Percentiles rank a stretch among this genome's conserved stretches.
These are phyloP conservation scores for Rhabdophis nuchalis DNA, from an alignment of 2,797 vertebrate genomes.

Conservation along the genomic window DNA sequence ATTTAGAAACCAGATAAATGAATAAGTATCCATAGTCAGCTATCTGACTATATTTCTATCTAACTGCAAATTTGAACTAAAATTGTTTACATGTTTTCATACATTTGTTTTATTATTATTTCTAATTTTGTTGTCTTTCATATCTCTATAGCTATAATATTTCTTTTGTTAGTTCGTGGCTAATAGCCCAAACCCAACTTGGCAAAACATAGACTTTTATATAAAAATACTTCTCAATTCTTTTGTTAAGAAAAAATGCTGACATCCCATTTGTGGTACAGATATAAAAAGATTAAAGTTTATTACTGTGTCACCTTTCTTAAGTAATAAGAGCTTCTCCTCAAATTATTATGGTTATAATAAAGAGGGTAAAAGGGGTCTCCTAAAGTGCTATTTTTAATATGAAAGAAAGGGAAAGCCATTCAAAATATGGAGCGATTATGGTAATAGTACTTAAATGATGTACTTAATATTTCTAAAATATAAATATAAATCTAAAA, in stretches of 20 bases:
- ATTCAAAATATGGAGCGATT: background rate
- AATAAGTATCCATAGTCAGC: background rate
- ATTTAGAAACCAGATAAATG: background rate
- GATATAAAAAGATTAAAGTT: background rate
- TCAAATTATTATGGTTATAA: background rate
- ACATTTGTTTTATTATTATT: conserved; percentile 48
- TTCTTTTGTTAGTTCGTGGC: conserved; percentile 53
- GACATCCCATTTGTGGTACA: background rate
- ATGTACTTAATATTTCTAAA: background rate
- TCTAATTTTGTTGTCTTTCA: conserved; percentile 63
- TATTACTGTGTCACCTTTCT: background rate
- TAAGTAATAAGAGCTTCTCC: background rate
- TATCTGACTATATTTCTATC: conserved; percentile 15
- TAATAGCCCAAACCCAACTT: conserved; percentile 65
- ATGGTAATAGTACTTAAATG: background rate
- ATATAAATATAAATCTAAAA: background rate
- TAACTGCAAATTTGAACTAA: conserved; percentile 43
- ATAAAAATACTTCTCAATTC: conserved; percentile 36
- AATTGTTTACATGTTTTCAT: conserved; percentile 59
- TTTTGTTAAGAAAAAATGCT: background rate
- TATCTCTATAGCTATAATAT: conserved; percentile 54
- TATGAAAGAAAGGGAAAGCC: background rate
- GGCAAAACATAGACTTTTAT: conserved; percentile 56
- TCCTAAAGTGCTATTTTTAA: background rate
- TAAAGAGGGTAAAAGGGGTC: background rate